Evolutionary conservation across 1,140 invertebrate species (phyloP).

Genomic region (Bombus huntii): DNA sequence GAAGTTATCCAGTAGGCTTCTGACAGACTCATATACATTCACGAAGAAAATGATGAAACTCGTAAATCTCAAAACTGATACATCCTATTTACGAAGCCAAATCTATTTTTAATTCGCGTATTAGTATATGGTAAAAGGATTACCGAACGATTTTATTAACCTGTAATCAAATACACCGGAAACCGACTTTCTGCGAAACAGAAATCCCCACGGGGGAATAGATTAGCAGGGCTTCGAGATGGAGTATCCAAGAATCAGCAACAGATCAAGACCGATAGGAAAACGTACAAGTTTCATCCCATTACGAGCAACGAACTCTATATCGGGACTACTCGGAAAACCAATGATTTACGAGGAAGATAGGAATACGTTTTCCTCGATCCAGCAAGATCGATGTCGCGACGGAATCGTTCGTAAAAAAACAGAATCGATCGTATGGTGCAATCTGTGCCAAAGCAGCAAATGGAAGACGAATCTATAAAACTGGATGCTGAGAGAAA

Average conservation of each 20-base stretch:
- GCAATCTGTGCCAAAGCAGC: neutral
- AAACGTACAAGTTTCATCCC: constrained; percentile 40
- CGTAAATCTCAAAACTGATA: too few relatives aligned
- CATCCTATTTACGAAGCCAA: neutral
- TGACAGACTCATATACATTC: too few relatives aligned
- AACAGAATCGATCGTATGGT: neutral
- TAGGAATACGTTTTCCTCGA: neutral
- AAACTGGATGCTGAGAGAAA: constrained; percentile 27
- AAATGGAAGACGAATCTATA: constrained; percentile 20
- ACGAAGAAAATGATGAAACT: too few relatives aligned
- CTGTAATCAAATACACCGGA: neutral
- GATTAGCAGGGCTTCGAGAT: constrained; percentile 39
- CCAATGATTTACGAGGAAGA: neutral
- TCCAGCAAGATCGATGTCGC: neutral
- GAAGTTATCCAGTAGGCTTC: too few relatives aligned
- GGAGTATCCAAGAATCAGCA: constrained; percentile 5
- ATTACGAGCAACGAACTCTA: constrained; percentile 19
- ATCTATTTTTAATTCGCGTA: neutral
- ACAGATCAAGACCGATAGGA: constrained; percentile 15
- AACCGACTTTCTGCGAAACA: neutral
- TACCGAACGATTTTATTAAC: neutral
- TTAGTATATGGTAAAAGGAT: neutral
- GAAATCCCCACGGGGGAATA: neutral
- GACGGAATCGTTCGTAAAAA: neutral
- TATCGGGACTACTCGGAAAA: neutral